phyloP scores from a whole-genome alignment of 1,140 invertebrate species.

The Bradysia coprophila region DNA sequence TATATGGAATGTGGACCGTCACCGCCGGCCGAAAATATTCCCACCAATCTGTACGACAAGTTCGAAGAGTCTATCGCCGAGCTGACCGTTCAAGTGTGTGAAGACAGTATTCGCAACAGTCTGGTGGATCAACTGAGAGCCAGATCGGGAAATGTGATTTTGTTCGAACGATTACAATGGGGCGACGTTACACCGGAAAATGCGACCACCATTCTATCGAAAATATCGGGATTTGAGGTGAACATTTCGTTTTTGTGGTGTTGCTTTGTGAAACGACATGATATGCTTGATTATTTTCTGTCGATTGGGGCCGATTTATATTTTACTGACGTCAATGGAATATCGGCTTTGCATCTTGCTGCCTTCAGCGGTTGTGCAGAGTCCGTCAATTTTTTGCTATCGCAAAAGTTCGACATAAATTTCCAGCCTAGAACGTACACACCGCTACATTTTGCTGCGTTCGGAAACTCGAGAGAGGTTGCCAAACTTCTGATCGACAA shows the following conservation, averaged over 20 bases:
- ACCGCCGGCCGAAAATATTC: conserved; percentile 49
- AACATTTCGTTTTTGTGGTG: conserved; percentile 49
- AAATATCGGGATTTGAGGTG: conserved; percentile 37
- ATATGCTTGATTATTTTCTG: conserved; percentile 38
- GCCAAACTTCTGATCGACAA: conserved; percentile 47
- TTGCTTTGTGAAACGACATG: conserved; percentile 42
- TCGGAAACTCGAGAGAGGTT: conserved; percentile 54
- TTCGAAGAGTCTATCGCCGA: conserved; percentile 49
- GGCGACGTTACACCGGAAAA: conserved; percentile 36
- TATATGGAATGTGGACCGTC: conserved; percentile 54
- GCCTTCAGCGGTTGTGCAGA: conserved; percentile 54
- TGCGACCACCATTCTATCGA: conserved; percentile 26
- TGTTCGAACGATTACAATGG: conserved; percentile 49
- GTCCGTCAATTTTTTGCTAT: conserved; percentile 46
- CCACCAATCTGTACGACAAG: conserved; percentile 48
- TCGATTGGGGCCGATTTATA: conserved; percentile 43
- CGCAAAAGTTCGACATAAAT: conserved; percentile 45
- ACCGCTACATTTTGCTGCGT: conserved; percentile 62
- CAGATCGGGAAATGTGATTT: conserved; percentile 37
- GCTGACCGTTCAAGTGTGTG: conserved; percentile 49
- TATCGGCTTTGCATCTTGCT: conserved; percentile 51
- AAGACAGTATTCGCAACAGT: conserved; percentile 47
- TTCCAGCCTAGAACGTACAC: conserved; percentile 43
- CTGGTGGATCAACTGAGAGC: conserved; percentile 51
- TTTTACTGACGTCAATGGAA: conserved; percentile 43